Conservation (phyloP, 1,140 invertebrate species). For the Latrodectus geometricus region DNA sequence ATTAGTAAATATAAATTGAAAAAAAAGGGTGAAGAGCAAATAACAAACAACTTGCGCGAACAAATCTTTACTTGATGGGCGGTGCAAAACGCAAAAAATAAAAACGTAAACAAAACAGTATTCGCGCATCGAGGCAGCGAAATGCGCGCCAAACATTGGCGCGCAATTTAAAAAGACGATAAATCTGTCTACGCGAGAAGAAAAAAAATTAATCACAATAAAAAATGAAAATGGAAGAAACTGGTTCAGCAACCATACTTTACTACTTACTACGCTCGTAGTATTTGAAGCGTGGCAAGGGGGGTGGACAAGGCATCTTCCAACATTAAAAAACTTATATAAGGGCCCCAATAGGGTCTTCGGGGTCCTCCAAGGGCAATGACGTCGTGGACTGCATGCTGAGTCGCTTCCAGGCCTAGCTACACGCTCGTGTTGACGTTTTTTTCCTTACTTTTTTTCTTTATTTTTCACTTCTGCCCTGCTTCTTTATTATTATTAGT, state of each 20-base stretch:
- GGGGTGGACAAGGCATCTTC: constrained; percentile 31
- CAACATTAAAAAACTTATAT: constrained; percentile 12
- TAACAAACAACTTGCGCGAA: not conserved
- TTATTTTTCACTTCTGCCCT: not conserved
- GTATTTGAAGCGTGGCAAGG: constrained; percentile 42
- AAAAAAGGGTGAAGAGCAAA: not conserved
- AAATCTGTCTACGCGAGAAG: constrained; percentile 8
- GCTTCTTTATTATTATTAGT: not conserved
- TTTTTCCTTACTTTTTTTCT: constrained; percentile 1
- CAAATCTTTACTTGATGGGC: not conserved
- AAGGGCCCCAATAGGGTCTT: constrained; percentile 10
- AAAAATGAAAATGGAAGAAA: constrained; percentile 15
- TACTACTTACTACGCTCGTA: constrained; percentile 51
- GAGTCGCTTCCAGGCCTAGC: not conserved
- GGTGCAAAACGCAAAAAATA: not conserved
- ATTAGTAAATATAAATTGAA: too few relatives aligned
- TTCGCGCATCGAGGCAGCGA: not conserved
- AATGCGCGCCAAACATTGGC: constrained; percentile 34
- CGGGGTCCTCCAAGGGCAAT: constrained; percentile 33
- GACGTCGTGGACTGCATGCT: constrained; percentile 28
- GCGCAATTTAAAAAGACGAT: constrained; percentile 17
- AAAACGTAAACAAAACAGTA: not conserved
- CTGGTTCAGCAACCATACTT: constrained; percentile 24
- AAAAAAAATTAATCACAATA: constrained; percentile 20
- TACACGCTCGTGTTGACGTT: constrained; percentile 50